Conservation (phyloP, 2,113 vertebrate species). For the Dasyornis broadbenti region DNA sequence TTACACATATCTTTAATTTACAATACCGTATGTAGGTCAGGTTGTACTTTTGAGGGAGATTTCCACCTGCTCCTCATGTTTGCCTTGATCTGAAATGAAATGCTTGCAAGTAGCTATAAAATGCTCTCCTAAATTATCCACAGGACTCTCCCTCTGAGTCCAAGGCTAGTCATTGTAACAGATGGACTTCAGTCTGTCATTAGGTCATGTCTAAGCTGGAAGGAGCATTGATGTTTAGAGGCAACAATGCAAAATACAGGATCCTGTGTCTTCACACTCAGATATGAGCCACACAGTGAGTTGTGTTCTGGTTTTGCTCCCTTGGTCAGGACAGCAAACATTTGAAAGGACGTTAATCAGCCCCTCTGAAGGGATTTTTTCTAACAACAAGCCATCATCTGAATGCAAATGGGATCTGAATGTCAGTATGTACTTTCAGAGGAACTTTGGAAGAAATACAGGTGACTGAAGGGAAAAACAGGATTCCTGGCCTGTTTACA, state of each 20-base stretch:
- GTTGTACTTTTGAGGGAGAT: not conserved
- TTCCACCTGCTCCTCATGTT: not conserved
- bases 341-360: not conserved
- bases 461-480: conserved; percentile 35
- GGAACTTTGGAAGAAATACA: conserved; percentile 2
- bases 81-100: conserved; percentile 22
- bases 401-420: conserved; percentile 38
- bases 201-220: not conserved
- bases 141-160: conserved; percentile 38
- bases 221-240: not conserved
- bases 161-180: conserved; percentile 31
- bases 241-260: not conserved
- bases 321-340: not conserved
- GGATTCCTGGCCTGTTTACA: not conserved
- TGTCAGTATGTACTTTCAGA: conserved; percentile 22
- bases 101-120: conserved; percentile 10
- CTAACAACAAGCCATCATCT: conserved; percentile 17
- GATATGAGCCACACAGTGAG: not conserved
- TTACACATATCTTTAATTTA: conserved; percentile 8
- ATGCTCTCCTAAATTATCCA: conserved; percentile 26
- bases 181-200: conserved; percentile 51
- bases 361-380: conserved; percentile 10
- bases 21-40: conserved; percentile 11
- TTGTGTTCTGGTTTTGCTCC: not conserved
- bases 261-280: not conserved